Base-by-base conservation (phyloP, 2,888 invertebrate genomes). In the Lasioglossum lativentre region DNA sequence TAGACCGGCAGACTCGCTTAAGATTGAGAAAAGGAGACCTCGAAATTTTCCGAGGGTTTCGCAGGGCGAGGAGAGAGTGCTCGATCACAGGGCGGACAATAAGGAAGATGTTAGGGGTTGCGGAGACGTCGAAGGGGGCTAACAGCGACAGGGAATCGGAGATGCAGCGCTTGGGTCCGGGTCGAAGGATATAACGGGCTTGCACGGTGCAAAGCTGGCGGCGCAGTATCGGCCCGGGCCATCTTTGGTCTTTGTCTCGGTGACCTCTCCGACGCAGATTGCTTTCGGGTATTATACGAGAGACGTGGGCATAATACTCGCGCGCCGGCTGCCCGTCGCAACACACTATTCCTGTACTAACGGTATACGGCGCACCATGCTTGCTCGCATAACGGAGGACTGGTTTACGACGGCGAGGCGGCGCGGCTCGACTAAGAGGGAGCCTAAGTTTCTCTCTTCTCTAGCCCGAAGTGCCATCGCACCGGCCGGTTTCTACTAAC, bases 231-330 rank as follows among this genome's bases (percentile, higher is more conserved):
- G 89, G 79, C 77, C 52, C 86, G 82, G 85, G 87, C 86, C 90
- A 90, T 90, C 90, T 88, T 87, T 85, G 84, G 73, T 90, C 90
- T 90, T 90, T 88, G 90, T 90, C 90, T 86, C 84, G 86, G 83
- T 88, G 88, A 90, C 90, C 90, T 88, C 85, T 85, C 78, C 83
- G 71, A 66, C 83, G 88, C 82, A 85, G 87, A 89, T 89, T 82
- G 87, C 89, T 89, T 83, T 89, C 59, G 85, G 87, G 87, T 80
- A 89, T 89, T 89, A 89, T 87, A 89, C 83, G 87, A 82, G 87
- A 89, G 84, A 89, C 87, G 84, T 82, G 83, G 85, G 87, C 85
- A 89, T 87, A 87, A 89, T 89, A 87, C 88, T 81, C 84, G 66
- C 80, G 72, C 84, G 63, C 78, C 75, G 81, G 78, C 80, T 82